Conservation (phyloP, 2,888 invertebrate species). For the Sphaerophoria rueppellii region DNA sequence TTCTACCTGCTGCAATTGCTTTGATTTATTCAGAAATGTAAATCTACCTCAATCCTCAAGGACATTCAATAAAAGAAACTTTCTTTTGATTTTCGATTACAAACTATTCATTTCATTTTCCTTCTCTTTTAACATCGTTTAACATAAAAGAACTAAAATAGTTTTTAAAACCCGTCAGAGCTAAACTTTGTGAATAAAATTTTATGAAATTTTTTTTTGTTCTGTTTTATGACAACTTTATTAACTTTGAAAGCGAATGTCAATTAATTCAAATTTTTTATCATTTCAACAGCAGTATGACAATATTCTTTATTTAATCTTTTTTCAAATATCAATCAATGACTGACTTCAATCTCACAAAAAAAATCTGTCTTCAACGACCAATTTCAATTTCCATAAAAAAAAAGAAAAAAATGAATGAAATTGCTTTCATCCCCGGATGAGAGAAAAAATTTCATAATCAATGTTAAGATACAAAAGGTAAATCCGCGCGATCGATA, state of each 20-base stretch:
- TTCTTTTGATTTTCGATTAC: conserved; percentile 16
- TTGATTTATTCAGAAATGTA: conserved; percentile 6
- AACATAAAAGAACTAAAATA: conserved; percentile 6
- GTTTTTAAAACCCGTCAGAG: not conserved
- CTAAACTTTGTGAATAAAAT: conserved; percentile 16
- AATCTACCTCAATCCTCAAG: conserved; percentile 17
- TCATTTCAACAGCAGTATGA: not conserved
- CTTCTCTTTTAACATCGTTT: not conserved
- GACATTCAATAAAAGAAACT: not conserved
- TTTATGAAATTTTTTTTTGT: conserved; percentile 19
- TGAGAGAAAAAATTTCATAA: conserved; percentile 37
- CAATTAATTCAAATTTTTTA: conserved; percentile 30
- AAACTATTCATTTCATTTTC: conserved; percentile 2
- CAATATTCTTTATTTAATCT: conserved; percentile 23
- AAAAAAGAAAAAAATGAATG: not conserved
- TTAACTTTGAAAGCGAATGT: not conserved
- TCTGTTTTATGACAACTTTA: conserved; percentile 12
- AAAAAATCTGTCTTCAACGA: conserved; percentile 32
- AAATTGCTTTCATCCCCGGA: not conserved
- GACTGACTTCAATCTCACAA: conserved; percentile 29
- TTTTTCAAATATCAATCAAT: conserved; percentile 42
- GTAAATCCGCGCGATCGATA: conserved; percentile 25
- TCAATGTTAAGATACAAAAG: conserved; percentile 45
- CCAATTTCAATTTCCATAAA: conserved; percentile 45
- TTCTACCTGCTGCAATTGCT: conserved; percentile 15